These are phyloP conservation scores for Leucoraja ocellata DNA, from an alignment of 2,797 vertebrate species.

Conservation along the genomic window DNA sequence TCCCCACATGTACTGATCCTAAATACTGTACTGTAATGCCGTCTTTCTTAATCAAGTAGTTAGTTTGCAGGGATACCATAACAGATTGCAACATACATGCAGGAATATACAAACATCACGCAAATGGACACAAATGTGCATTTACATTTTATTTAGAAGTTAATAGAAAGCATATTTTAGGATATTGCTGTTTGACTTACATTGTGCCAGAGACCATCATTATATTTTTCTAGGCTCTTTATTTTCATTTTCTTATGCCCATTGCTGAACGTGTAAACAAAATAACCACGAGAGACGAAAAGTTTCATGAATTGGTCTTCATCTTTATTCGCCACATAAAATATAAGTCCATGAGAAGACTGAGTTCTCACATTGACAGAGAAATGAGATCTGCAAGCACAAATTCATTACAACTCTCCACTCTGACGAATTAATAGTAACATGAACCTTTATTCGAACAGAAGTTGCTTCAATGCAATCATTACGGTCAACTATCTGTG, in stretches of 20 bases:
- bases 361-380: conserved; percentile 81
- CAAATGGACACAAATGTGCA: background rate
- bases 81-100: background rate
- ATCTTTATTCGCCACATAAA: conserved; percentile 72
- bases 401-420: conserved; percentile 39
- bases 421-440: background rate
- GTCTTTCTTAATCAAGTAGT: background rate
- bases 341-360: conserved; percentile 79
- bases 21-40: background rate
- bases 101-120: background rate
- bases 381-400: conserved; percentile 71
- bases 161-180: background rate
- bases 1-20: background rate
- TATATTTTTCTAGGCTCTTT: conserved; percentile 74
- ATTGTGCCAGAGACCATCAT: conserved; percentile 80
- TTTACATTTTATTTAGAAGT: too few species aligned
- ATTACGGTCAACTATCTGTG: background rate
- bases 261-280: conserved; percentile 77
- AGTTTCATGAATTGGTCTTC: conserved; percentile 81
- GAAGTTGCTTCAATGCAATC: background rate
- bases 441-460: background rate
- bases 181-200: conserved; percentile 60
- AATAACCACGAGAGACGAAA: conserved; percentile 73
- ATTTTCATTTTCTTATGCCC: conserved; percentile 72
- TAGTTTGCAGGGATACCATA: background rate